Percentiles rank a stretch among this genome's conserved stretches.
Conservation (phyloP, 2,888 invertebrate genomes). For the Oligia strigilis region DNA sequence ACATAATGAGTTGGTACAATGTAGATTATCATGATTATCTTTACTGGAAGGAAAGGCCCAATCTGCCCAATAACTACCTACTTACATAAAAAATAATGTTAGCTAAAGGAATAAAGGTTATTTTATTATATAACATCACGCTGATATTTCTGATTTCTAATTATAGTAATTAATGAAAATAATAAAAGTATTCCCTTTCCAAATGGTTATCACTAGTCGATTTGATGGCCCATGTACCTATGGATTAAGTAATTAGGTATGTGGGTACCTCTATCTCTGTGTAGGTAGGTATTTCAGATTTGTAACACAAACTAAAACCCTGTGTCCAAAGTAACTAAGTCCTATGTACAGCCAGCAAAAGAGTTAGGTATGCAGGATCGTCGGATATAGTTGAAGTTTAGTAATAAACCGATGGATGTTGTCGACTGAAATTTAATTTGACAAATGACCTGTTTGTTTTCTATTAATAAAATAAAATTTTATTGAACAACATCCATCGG, state of each 20-base stretch:
- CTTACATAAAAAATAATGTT: conserved; percentile 4
- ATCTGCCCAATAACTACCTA: neutral
- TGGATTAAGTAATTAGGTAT: neutral
- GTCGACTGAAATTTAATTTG: too few relatives aligned
- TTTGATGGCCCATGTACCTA: neutral
- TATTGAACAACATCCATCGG: too few relatives aligned
- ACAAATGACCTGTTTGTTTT: too few relatives aligned
- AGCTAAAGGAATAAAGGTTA: neutral
- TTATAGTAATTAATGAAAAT: conserved; percentile 10
- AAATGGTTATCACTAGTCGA: neutral
- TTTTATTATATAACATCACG: conserved; percentile 1
- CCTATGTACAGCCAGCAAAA: neutral
- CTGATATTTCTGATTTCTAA: conserved; percentile 1
- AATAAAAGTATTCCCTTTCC: neutral
- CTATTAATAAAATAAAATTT: too few relatives aligned
- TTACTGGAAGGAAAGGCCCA: neutral
- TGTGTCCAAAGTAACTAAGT: conserved; percentile 27
- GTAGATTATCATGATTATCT: neutral
- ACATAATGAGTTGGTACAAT: neutral
- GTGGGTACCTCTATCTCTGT: neutral
- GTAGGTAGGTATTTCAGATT: neutral
- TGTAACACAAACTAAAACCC: neutral
- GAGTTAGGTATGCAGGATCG: too few relatives aligned
- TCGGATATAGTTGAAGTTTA: too few relatives aligned
- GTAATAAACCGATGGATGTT: too few relatives aligned